Evolutionary conservation across 1,140 invertebrate genomes (phyloP), one percentile per base, ranked within the genome.

Genomic region (Riptortus pedestris): DNA sequence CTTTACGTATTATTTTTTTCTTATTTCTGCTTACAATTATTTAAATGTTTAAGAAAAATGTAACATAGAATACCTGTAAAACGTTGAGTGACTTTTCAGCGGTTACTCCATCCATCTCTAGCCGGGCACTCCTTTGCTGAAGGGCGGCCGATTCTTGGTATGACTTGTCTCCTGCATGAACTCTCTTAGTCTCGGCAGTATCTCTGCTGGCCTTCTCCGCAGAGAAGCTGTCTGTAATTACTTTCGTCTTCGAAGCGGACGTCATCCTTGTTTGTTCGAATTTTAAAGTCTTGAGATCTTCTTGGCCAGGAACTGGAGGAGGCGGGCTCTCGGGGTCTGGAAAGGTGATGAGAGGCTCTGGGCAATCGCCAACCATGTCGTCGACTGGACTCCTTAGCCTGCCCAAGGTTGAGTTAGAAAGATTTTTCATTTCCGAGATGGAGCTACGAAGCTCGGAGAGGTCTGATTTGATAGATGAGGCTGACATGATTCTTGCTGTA

Each of bases 221-320:
- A 75, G 86, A 90, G 72, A 85, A 88, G 58, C 85, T 86, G 71
- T 91, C 88, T 47, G 85, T 85, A n/a, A 88, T 80, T 12, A 61
- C 27, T 26, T 66, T 66, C 1, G 48, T 62, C 24, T 66, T 66
- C 14, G 84, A 86, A 3, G 86, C 85, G 26, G 86, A 88, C 28
- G 86, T 87, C 69, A 83, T 80, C 69, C 83, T 81, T 71, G 87
- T 88, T 74, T 87, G 86, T 76, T 87, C 87, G 73, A 82, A 91
- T 75, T 83, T 89, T 72, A 87, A 79, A 70, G 83, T 86, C 73
- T 86, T 82, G 68, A 79, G 14, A 12, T 51, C 38, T 24, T 24
- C 27, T 1, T 52, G 29, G 18, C n/a, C 16, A 16, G 16, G 16
- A 22, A n/a, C 33, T 3, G 20, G 62, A 57, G 77, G 74, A 45